Percentiles rank a stretch among this genome's conserved stretches.
phyloP scores from a whole-genome alignment of 2,888 invertebrate species.

The Cordilura impudica region DNA sequence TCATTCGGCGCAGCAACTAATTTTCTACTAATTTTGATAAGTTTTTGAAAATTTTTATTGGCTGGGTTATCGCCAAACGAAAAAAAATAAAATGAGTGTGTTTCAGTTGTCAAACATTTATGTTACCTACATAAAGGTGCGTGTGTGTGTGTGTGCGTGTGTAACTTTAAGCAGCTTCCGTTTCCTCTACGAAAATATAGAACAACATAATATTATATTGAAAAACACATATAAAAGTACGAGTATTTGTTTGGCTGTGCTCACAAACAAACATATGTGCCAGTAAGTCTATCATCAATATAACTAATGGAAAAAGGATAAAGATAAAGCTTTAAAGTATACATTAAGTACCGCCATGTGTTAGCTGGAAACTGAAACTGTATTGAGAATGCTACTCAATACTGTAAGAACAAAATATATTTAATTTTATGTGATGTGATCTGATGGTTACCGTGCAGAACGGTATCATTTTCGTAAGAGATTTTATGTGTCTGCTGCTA shows the following conservation, averaged over 20 bases:
- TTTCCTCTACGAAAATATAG: constrained; percentile 44
- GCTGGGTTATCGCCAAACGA: constrained; percentile 5
- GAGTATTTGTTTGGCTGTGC: neutral
- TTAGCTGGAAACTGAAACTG: neutral
- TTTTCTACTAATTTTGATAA: no score
- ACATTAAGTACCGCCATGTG: constrained; percentile 36
- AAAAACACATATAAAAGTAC: neutral
- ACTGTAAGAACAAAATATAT: neutral
- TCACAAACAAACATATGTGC: neutral
- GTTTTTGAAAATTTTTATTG: neutral
- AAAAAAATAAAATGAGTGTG: constrained; percentile 13
- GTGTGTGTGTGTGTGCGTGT: constrained; percentile 7
- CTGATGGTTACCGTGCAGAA: constrained; percentile 1
- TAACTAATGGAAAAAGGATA: constrained; percentile 63
- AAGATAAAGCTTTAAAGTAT: constrained; percentile 60
- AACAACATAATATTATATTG: constrained; percentile 19
- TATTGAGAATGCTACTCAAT: constrained; percentile 21
- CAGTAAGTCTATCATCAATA: constrained; percentile 53
- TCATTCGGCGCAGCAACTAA: no score
- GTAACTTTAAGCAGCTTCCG: constrained; percentile 43
- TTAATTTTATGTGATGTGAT: constrained; percentile 32
- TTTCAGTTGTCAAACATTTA: constrained; percentile 51
- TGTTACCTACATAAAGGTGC: neutral
- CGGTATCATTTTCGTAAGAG: constrained; percentile 30
- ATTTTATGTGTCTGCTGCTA: constrained; percentile 16